Base-by-base conservation (phyloP, 2,797 vertebrate genomes). In the Argyrosomus regius region DNA sequence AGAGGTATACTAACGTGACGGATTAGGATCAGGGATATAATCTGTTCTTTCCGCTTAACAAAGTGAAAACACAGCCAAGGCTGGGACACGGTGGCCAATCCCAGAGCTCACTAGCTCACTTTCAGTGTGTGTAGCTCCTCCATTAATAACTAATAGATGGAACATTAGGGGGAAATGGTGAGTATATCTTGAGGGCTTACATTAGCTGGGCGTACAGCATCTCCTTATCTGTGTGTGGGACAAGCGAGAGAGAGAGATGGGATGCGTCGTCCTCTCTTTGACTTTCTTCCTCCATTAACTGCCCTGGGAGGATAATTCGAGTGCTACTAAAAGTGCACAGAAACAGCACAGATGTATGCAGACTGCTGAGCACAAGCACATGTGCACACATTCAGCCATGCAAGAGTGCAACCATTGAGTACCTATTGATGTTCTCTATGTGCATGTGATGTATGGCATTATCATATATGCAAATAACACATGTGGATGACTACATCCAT, bases 121-220 rank as follows among this genome's bases (percentile, higher is more conserved):
- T 90, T 92, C 90, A 88, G 81, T 81, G 56, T 73, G 75, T 77
- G 79, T 78, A 87, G 85, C 80, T 76, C 82, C 83, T 84, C 89
- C 91, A 92, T 94, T 92, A 93, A 94, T 92, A 94, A 92, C 92
- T 90, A 93, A 94, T 92, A 92, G 86, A 85, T 82, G 82, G 84
- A 90, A 89, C 90, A 92, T 94, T 91, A 91, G 80, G 84, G 79
- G 82, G 79, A 72, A 86, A 90, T 91, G 81, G 88, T 80, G 89
- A 86, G 82, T 83, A 87, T 89, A 88, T 92, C 91, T 94, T 84
- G 67, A 88, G 92, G 90, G 91, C 88, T 91, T 91, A 89, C 89
- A 91, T 94, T 92, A 92, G 87, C 83, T 84, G 26, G 78, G 84
- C 52, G 62, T 85, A 89, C 80, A 86, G 84, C 72, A 83, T 91